Evolutionary conservation across 2,797 vertebrate genomes (phyloP), one percentile per base, ranked within the genome.

Genomic region (Cyclura pinguis): DNA sequence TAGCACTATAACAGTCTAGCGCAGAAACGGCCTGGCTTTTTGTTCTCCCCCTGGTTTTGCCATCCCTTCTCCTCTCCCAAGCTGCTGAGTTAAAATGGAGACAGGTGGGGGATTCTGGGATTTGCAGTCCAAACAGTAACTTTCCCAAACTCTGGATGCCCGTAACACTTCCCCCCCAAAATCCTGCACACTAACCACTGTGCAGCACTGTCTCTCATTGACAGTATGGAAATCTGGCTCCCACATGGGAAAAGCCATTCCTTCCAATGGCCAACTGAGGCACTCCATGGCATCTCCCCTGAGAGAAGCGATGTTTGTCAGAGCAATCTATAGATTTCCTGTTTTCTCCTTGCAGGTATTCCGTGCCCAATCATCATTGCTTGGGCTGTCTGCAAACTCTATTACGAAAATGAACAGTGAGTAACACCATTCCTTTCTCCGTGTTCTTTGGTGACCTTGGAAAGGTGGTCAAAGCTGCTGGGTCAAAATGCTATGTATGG

Each of bases 401-500:
- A 98, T 97, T 98, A 99, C 89, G 99, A 99, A 96, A 98, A 99
- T 83, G 98, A 99, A 94, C 98, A 99, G 99, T 99, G 97, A 98
- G 99, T 98, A 80, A 32, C 72, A 80, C 13, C 1, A 74, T 85
- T 83, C 0, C 76, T 22, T 67, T 62, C 72, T 0, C 72, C 27
- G 85, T n/a, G 2, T 29, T 76, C 6, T 91, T 32, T 42, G 24
- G 1, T 62, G 29, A 3, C 1, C 14, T 32, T 38, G 13, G 9
- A 13, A 18, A 0, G 3, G 52, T 35, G 2, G 10, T 32, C 50
- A 22, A 69, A 82, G 47, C 9, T 6, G 42, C n/a, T 35, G 16
- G 10, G 59, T 59, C 62, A 57, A 55, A 83, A 52, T 9, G 1
- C 35, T 84, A 8, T 42, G 16, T 52, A 77, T 27, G 22, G 35